Base-by-base conservation (phyloP, 2,888 invertebrate genomes). In the Papilio protenor region DNA sequence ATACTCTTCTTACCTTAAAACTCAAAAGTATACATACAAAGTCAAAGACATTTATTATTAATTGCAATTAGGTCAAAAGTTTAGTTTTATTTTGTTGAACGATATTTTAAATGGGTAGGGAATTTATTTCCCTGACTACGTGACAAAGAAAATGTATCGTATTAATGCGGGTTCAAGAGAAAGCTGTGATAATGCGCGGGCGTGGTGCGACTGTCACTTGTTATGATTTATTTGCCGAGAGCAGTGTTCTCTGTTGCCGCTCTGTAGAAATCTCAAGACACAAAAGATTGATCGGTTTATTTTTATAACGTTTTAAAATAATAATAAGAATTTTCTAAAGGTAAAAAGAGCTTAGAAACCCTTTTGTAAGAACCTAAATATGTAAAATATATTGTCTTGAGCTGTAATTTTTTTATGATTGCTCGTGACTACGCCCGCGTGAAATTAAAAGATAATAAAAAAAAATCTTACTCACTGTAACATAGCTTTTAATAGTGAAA, bases 201-300 rank as follows among this genome's bases (percentile, higher is more conserved):
- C 78, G 79, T 78, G 77, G 78, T 75, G 14, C 66, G 49, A 72
- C 77, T 81, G 81, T 79, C 81, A 73, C 72, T 64, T 45, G 18
- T 69, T 76, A 81, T 81, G 81, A 81, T 81, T 81, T 80, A 81
- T 81, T 55, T 71, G 73, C 74, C 52, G 61, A 64, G 73, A 71
- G 52, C 73, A 40, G 59, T 12, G 76, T 69, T 73, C 27, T 23
- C 49, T 70, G 72, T 59, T 45, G 49, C 75, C 52, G 71, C 40
- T 12, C 57, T 40, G 16, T 21, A 21, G 69, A 59, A 74, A 71
- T 52, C 33, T 52, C 27, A 18, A 71, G 74, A 77, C 77, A 74
- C 27, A 77, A 77, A 78, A 72, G 52, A 45, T 77, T 14, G 69
- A 77, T 71, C 33, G 59, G 40, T 49, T 61, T 70, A 78, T 64